Evolutionary conservation across 2,888 invertebrate species (phyloP), one percentile per base, ranked within the genome.

Genomic region (Drosophila seclusa): DNA sequence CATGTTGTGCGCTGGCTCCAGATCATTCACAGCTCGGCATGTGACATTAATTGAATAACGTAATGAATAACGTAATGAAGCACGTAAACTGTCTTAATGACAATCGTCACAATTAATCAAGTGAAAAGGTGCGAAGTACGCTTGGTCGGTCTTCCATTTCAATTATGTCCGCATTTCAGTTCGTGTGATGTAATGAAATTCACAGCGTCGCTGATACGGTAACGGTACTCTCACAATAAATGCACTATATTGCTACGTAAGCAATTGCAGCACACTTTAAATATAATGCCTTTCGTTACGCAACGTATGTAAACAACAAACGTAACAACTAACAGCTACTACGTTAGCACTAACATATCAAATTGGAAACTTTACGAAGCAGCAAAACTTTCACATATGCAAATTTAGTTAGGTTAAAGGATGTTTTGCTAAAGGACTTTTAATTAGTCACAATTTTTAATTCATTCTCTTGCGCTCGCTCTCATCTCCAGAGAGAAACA

Each of bases 11-110:
- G 16, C 29, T n/a, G 45, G 24, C 27, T 6, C 24, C 8, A 27
- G 34, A 65, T 72, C 62, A 53, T 76, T 76, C 66, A 49, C 55
- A 50, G 61, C 75, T 60, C 57, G 48, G 76, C 65, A 50, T 68
- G 68, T 68, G 79, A 79, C 79, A 72, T 68, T 78, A 78, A 78
- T 78, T 79, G 78, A 78, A 78, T 78, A 79, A 79, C 78, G 79
- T 78, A 78, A 70, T 64, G 71, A 57, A 71, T 69, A 69, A 57
- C 70, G 70, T 69, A 72, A 76, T 79, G 78, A 78, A 78, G 79
- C 66, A 76, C 78, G 73, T 79, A 69, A 80, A 76, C 68, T 68
- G 73, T 61, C 68, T 57, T 80, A 80, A 79, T 67, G 66, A 63
- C 75, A 77, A 75, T 65, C 67, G 77, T 69, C 77, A 62, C 67